These are phyloP conservation scores for Crocallis elinguaria DNA, from an alignment of 2,888 invertebrate genomes.

Conservation along the genomic window DNA sequence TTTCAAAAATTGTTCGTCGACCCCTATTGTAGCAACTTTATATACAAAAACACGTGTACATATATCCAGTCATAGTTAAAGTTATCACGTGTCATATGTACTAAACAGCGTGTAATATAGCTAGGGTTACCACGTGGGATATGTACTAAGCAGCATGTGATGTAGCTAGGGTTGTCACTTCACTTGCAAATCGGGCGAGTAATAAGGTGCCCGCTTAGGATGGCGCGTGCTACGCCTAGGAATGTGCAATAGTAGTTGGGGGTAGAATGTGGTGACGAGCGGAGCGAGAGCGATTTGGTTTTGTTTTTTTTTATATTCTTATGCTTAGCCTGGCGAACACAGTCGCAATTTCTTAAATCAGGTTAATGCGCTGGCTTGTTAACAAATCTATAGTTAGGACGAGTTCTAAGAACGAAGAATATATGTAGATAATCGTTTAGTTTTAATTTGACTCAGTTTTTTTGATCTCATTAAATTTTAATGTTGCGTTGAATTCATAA, in stretches of 20 bases:
- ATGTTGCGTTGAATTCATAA: too few species aligned
- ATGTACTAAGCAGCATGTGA: slow-evolving; percentile 13
- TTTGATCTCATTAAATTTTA: too few species aligned
- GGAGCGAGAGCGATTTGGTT: slow-evolving; percentile 13
- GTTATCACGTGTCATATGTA: not conserved
- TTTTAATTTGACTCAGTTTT: too few species aligned
- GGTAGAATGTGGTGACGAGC: not conserved
- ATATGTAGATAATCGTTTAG: too few species aligned
- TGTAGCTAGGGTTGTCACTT: slow-evolving; percentile 49
- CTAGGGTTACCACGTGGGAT: slow-evolving; percentile 15
- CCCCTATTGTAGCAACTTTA: too few species aligned
- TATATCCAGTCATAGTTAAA: not conserved
- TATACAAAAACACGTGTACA: not conserved
- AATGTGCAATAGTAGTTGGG: slow-evolving; percentile 46
- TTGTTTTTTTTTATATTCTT: too few species aligned
- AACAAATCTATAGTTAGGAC: too few species aligned
- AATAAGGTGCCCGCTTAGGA: slow-evolving; percentile 63
- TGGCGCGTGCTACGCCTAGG: slow-evolving; percentile 59
- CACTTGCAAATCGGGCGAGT: slow-evolving; percentile 64
- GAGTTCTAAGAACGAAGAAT: too few species aligned
- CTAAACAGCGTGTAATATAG: not conserved
- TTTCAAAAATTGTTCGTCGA: too few species aligned
- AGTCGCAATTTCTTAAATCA: too few species aligned
- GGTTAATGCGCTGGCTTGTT: too few species aligned
- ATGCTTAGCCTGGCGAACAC: too few species aligned